A percentile compares a stretch with the other conserved stretches of the same genome.
Conservation (phyloP, 2,888 invertebrate species). For the Drosophila engyochracea region DNA sequence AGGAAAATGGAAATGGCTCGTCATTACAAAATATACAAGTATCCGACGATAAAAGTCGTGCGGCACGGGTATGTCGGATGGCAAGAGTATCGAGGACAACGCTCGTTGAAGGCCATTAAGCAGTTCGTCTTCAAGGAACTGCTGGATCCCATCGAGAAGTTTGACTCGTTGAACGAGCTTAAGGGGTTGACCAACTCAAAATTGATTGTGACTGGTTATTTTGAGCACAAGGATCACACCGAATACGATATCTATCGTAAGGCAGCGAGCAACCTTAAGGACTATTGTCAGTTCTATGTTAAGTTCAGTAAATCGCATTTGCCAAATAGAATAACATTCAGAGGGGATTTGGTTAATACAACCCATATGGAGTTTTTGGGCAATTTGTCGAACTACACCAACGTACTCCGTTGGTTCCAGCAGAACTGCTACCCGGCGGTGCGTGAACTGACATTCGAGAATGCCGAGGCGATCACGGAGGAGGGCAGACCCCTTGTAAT, state of each 20-base stretch:
- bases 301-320: conserved; percentile 88
- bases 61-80: conserved; percentile 91
- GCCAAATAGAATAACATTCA: conserved; percentile 89
- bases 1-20: conserved; percentile 91
- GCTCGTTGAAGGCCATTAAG: conserved; percentile 94
- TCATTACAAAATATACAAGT: conserved; percentile 96
- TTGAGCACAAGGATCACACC: conserved; percentile 90
- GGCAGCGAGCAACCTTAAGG: conserved; percentile 92
- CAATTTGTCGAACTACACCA: conserved; percentile 89
- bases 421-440: conserved; percentile 96
- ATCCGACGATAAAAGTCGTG: conserved; percentile 98
- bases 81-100: conserved; percentile 92
- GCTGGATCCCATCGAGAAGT: conserved; percentile 92
- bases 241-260: conserved; percentile 91
- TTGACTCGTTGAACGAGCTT: conserved; percentile 90
- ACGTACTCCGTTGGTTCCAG: conserved; percentile 86
- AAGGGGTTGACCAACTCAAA: conserved; percentile 89
- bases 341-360: conserved; percentile 89
- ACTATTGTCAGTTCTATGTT: conserved; percentile 96
- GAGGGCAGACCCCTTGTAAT: conserved; percentile 98
- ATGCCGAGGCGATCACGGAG: conserved; percentile 98
- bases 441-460: conserved; percentile 98
- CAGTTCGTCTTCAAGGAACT: conserved; percentile 94
- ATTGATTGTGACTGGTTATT: conserved; percentile 94
- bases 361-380: conserved; percentile 91